Conservation (phyloP, 2,797 vertebrate genomes). For the Ctenopoma kingsleyae region DNA sequence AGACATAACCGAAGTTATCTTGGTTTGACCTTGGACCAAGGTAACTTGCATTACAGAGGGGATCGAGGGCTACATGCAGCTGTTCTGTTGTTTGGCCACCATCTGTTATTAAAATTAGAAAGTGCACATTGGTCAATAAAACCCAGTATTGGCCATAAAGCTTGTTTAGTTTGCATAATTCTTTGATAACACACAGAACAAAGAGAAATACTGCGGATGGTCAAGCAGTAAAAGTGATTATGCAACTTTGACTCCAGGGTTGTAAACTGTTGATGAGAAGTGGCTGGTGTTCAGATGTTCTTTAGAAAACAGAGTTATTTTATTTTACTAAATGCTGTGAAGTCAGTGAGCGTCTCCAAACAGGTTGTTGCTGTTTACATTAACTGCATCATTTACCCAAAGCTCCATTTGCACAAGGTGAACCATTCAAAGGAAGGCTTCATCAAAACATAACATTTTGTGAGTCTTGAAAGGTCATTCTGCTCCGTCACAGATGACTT, state of each 20-base stretch:
- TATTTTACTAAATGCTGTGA: background rate
- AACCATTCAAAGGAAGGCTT: background rate
- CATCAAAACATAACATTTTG: background rate
- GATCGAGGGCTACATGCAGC: slow-evolving; percentile 22
- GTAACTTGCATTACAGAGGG: background rate
- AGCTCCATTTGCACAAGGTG: rapidly evolving
- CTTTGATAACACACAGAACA: slow-evolving; percentile 36
- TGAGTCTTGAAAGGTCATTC: background rate
- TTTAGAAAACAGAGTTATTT: background rate
- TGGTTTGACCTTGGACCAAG: slow-evolving; percentile 45
- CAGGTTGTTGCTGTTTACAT: background rate
- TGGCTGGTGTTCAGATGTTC: background rate
- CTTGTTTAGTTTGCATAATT: slow-evolving; percentile 37
- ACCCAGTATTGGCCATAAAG: slow-evolving; percentile 26
- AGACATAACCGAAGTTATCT: background rate
- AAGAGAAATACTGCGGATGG: background rate
- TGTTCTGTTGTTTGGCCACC: slow-evolving; percentile 64
- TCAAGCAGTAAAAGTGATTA: slow-evolving; percentile 19
- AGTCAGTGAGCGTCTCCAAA: background rate
- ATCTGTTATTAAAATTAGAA: slow-evolving; percentile 38
- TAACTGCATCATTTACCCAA: background rate
- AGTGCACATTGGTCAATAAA: slow-evolving; percentile 50
- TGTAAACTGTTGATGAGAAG: background rate
- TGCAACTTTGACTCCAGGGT: slow-evolving; percentile 19
- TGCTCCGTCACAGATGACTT: background rate